phyloP scores from a whole-genome alignment of 92 coral and sea anemone genomes.

The Umimayanthus kanabou region DNA sequence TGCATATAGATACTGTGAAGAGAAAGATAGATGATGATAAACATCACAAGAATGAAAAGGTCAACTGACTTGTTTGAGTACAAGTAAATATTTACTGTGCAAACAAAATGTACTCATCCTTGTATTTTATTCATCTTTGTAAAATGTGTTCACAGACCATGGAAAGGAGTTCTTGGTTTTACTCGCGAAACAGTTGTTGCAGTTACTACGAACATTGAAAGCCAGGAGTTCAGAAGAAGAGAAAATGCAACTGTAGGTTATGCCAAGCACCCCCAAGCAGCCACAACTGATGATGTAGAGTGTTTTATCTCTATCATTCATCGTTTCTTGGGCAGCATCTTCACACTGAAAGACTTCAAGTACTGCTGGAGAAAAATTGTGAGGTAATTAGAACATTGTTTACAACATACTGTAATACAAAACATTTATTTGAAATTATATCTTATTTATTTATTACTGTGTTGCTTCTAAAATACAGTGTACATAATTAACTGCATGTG shows the following conservation, averaged over 20 bases:
- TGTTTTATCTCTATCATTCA: conserved; percentile 36
- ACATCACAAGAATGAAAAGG: no score
- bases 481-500: no score
- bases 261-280: conserved; percentile 37
- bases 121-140: background rate
- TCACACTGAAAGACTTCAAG: conserved; percentile 35
- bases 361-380: conserved; percentile 46
- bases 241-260: conserved; percentile 19
- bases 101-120: conserved; percentile 1
- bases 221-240: conserved; percentile 41
- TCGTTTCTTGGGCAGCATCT: conserved; percentile 39
- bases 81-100: no score
- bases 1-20: no score
- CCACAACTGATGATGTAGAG: conserved; percentile 47
- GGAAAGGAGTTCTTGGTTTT: conserved; percentile 40
- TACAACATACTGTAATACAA: no score
- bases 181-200: conserved; percentile 40
- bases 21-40: no score
- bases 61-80: no score
- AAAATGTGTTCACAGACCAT: conserved; percentile 22
- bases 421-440: no score
- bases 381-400: background rate
- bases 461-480: no score
- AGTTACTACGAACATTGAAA: conserved; percentile 44
- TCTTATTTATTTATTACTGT: no score